phyloP scores from a whole-genome alignment of 2,888 invertebrate species.

The Autographa gamma region DNA sequence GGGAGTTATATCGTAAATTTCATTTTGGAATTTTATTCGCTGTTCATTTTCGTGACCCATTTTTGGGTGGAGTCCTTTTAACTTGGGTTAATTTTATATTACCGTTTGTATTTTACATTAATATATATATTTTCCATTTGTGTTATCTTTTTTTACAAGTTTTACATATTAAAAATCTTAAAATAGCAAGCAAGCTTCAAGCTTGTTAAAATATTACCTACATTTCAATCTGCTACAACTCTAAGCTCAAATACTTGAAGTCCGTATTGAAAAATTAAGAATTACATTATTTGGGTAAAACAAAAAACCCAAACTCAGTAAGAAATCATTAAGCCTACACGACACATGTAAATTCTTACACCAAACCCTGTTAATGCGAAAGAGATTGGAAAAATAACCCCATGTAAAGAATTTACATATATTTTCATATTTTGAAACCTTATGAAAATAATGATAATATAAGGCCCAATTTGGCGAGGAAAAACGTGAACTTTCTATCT shows the following conservation, averaged over 20 bases:
- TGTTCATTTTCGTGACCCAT: not conserved
- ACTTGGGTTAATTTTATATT: not conserved
- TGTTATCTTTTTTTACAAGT: too few relatives aligned
- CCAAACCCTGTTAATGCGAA: not conserved
- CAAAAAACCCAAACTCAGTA: not conserved
- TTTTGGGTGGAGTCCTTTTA: not conserved
- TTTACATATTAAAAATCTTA: too few relatives aligned
- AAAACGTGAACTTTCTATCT: not conserved
- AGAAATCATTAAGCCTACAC: not conserved
- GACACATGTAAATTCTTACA: not conserved
- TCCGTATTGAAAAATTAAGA: too few relatives aligned
- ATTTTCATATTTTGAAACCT: not conserved
- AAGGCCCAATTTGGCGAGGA: too few relatives aligned
- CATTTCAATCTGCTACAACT: too few relatives aligned
- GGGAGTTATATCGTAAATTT: conserved; percentile 6
- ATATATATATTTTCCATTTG: not conserved
- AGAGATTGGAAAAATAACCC: not conserved
- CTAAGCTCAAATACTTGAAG: too few relatives aligned
- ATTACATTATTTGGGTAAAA: too few relatives aligned
- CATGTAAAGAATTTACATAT: not conserved
- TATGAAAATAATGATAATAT: too few relatives aligned
- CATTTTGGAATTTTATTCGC: not conserved
- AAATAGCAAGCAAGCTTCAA: too few relatives aligned
- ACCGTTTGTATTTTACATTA: not conserved
- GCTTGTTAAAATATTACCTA: too few relatives aligned